phyloP scores from a whole-genome alignment of 2,113 vertebrate genomes.

The Pelusios castaneus region DNA sequence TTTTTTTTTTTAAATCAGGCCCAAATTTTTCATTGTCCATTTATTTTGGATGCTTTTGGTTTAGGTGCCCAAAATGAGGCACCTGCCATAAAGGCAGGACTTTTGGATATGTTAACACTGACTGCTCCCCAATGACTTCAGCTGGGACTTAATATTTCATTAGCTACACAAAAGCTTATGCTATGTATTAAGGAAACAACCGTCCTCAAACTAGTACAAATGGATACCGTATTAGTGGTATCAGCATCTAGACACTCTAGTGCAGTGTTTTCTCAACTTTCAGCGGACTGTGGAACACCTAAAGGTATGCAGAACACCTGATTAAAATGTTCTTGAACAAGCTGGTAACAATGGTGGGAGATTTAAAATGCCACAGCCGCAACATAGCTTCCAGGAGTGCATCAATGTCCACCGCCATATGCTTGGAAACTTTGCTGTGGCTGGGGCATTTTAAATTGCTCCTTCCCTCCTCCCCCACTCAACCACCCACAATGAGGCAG shows the following conservation, averaged over 20 bases:
- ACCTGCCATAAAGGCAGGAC: conserved; percentile 36
- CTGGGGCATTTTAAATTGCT: too few species aligned
- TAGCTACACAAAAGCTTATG: background rate
- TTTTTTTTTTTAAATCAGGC: conserved; percentile 27
- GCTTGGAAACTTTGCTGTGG: too few species aligned
- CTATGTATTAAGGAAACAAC: background rate
- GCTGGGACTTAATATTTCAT: conserved; percentile 18
- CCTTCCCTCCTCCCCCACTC: too few species aligned
- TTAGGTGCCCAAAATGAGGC: background rate
- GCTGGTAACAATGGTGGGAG: too few species aligned
- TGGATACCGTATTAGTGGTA: background rate
- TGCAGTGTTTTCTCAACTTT: too few species aligned
- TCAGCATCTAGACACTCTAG: background rate
- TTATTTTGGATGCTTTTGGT: conserved; percentile 22
- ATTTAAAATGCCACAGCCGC: too few species aligned
- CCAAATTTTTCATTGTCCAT: conserved; percentile 29
- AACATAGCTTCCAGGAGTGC: too few species aligned
- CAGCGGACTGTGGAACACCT: too few species aligned
- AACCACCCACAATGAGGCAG: too few species aligned
- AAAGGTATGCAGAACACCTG: too few species aligned
- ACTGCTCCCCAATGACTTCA: conserved; percentile 33
- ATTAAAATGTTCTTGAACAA: too few species aligned
- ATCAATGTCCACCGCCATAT: too few species aligned
- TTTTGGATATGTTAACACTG: background rate
- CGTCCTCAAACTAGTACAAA: background rate